phyloP scores from a whole-genome alignment of 2,113 vertebrate species.

The Lontra canadensis region DNA sequence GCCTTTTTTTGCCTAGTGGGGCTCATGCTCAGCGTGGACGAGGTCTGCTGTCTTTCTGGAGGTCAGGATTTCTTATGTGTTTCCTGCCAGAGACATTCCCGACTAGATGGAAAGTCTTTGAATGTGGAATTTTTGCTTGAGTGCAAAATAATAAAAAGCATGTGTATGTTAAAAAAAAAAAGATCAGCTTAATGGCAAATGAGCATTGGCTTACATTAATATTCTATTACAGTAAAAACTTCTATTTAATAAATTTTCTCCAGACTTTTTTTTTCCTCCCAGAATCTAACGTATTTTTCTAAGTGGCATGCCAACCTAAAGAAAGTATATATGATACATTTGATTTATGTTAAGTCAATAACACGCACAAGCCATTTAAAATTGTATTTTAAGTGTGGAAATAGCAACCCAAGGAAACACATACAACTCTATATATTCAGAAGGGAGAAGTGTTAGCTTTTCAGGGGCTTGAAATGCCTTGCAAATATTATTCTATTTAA shows the following conservation, averaged over 20 bases:
- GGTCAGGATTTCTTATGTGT: constrained; percentile 81
- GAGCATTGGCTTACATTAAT: constrained; percentile 90
- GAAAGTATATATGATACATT: constrained; percentile 84
- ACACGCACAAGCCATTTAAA: constrained; percentile 80
- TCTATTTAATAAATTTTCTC: constrained; percentile 91
- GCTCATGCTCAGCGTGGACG: constrained; percentile 67
- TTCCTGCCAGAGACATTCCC: constrained; percentile 87
- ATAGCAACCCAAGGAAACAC: constrained; percentile 81
- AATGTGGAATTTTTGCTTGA: constrained; percentile 90
- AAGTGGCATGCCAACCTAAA: constrained; percentile 84
- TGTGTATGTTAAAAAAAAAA: constrained; percentile 86
- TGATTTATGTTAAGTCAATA: constrained; percentile 90
- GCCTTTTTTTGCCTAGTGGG: constrained; percentile 64
- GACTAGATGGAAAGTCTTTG: constrained; percentile 89
- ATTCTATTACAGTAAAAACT: constrained; percentile 92
- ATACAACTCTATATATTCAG: constrained; percentile 76
- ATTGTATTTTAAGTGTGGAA: constrained; percentile 83
- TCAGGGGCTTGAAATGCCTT: constrained; percentile 81
- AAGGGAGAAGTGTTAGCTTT: constrained; percentile 78
- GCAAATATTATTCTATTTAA: constrained; percentile 84
- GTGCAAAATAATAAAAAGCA: constrained; percentile 93
- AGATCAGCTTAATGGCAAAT: constrained; percentile 90
- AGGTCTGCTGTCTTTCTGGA: constrained; percentile 75
- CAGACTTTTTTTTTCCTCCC: constrained; percentile 75
- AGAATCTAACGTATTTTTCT: constrained; percentile 87